phyloP scores from a whole-genome alignment of 2,113 vertebrate genomes.

The Perognathus longimembris region DNA sequence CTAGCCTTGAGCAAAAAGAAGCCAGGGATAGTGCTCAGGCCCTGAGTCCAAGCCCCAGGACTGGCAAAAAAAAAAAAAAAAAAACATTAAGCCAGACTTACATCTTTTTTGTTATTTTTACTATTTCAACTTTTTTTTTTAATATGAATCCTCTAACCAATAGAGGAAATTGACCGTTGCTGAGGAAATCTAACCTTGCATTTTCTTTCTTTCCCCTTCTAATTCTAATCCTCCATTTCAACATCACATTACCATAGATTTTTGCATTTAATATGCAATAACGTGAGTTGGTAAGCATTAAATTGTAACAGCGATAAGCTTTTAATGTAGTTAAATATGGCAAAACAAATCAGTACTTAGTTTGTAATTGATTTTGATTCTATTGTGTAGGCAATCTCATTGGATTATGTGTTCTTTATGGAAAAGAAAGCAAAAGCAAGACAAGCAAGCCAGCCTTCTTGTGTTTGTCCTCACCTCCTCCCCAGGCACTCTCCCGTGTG shows the following conservation, averaged over 20 bases:
- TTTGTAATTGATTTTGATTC: constrained; percentile 76
- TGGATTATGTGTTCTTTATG: constrained; percentile 73
- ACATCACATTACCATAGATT: constrained; percentile 63
- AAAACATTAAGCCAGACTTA: background rate
- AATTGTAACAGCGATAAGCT: constrained; percentile 66
- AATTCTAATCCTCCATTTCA: constrained; percentile 48
- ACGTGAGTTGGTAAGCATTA: constrained; percentile 67
- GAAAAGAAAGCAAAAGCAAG: constrained; percentile 60
- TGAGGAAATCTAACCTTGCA: constrained; percentile 36
- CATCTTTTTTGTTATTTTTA: background rate
- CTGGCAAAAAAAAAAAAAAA: too few species aligned
- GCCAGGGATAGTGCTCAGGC: too few species aligned
- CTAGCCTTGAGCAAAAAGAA: too few species aligned
- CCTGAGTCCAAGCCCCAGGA: too few species aligned
- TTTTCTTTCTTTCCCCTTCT: constrained; percentile 4
- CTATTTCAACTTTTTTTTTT: constrained; percentile 28
- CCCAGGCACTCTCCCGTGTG: background rate
- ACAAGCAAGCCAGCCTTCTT: constrained; percentile 59
- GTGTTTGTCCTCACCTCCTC: constrained; percentile 22
- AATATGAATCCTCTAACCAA: constrained; percentile 2
- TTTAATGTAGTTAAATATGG: constrained; percentile 73
- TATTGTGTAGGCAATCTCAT: constrained; percentile 70
- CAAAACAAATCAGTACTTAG: constrained; percentile 71
- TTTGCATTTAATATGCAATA: constrained; percentile 67
- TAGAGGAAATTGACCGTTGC: background rate